These are phyloP conservation scores for Columba livia DNA, from an alignment of 2,113 vertebrate species.

Conservation along the genomic window DNA sequence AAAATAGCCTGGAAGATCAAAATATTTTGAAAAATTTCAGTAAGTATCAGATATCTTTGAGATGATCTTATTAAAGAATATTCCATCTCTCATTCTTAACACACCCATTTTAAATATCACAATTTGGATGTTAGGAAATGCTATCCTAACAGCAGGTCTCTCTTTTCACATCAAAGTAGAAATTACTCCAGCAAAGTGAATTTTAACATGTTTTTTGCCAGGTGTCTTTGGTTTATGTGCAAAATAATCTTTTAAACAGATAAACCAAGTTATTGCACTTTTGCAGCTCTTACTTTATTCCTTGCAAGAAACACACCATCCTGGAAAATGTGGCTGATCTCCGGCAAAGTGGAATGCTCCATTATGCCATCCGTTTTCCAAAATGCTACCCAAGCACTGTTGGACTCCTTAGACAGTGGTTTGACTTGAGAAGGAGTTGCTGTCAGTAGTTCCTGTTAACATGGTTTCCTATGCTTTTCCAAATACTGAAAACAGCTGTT, in stretches of 20 bases:
- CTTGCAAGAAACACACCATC: not conserved
- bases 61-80: constrained; percentile 1
- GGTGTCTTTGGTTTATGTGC: not conserved
- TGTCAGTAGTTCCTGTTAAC: not conserved
- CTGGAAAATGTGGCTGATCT: not conserved
- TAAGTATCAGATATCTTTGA: constrained; percentile 32
- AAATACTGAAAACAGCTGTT: not conserved
- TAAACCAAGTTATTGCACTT: not conserved
- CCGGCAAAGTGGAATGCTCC: not conserved
- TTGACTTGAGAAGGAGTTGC: not conserved
- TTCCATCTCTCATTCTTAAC: constrained; percentile 12
- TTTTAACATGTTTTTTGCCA: not conserved
- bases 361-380: not conserved
- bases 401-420: not conserved
- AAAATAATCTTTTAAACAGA: not conserved
- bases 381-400: not conserved
- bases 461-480: not conserved
- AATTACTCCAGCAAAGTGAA: not conserved
- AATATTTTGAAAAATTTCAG: constrained; percentile 53
- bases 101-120: constrained; percentile 24
- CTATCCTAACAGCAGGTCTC: not conserved
- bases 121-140: not conserved
- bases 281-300: not conserved
- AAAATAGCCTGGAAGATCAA: constrained; percentile 43
- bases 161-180: constrained; percentile 20